Percentiles rank a stretch among this genome's conserved stretches.
These are phyloP conservation scores for Saccostrea cuccullata DNA, from an alignment of 1,140 invertebrate species.

Conservation along the genomic window DNA sequence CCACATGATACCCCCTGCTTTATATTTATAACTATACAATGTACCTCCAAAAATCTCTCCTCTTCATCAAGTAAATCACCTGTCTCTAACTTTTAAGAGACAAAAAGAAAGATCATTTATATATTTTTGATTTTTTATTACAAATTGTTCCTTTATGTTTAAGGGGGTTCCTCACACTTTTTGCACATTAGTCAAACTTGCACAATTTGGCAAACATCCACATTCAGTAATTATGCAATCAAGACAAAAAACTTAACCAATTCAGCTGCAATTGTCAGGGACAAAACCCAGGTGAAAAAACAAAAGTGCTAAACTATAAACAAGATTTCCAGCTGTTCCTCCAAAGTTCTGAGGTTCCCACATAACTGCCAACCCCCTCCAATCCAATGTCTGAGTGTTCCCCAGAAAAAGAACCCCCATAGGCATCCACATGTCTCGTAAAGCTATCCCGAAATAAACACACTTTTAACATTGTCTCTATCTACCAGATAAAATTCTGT, in stretches of 20 bases:
- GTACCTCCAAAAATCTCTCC: too few relatives aligned
- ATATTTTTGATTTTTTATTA: neutral
- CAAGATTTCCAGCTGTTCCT: constrained; percentile 1
- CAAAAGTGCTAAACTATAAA: constrained; percentile 26
- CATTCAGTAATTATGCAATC: neutral
- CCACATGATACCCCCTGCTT: too few relatives aligned
- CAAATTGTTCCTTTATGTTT: neutral
- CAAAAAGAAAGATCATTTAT: neutral
- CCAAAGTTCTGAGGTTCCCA: neutral
- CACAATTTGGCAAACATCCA: neutral
- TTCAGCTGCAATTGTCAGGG: neutral
- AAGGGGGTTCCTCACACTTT: neutral
- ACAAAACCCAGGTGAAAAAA: constrained; percentile 33
- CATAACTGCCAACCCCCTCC: constrained; percentile 13
- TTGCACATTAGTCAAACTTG: neutral
- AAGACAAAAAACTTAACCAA: neutral
- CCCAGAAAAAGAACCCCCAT: neutral
- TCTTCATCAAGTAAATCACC: neutral
- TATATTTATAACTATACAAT: too few relatives aligned
- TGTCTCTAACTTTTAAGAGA: neutral
- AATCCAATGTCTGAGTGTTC: neutral
- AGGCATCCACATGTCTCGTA: neutral
- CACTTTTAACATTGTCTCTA: neutral
- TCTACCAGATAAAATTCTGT: neutral
- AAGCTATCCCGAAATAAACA: neutral